Evolutionary conservation across 2,888 invertebrate genomes (phyloP).

Genomic region (Meteorus colon): DNA sequence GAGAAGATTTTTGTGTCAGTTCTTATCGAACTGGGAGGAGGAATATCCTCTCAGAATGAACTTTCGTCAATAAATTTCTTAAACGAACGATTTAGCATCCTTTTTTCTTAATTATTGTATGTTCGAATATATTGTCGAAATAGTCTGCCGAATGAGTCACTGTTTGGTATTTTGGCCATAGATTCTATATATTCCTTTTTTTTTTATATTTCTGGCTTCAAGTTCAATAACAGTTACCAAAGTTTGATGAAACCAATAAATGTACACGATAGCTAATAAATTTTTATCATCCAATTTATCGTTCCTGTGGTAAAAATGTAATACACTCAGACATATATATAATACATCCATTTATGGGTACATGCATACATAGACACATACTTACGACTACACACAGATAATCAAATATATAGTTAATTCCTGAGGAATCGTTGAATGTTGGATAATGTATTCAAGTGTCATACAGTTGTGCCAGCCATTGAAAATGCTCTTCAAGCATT

Average conservation of each 20-base stretch:
- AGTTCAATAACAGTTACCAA: slow-evolving; percentile 43
- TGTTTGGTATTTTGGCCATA: slow-evolving; percentile 25
- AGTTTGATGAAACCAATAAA: slow-evolving; percentile 42
- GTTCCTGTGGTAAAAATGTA: not conserved
- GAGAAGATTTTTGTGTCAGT: not conserved
- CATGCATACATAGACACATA: not conserved
- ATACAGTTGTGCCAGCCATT: slow-evolving; percentile 29
- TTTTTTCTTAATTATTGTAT: slow-evolving; percentile 20
- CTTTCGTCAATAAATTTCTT: slow-evolving; percentile 6
- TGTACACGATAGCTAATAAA: slow-evolving; percentile 6
- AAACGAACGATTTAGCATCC: slow-evolving; percentile 13
- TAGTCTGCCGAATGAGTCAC: not conserved
- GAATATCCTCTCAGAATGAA: not conserved
- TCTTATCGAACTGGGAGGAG: not conserved
- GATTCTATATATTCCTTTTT: not conserved
- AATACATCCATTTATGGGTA: not conserved
- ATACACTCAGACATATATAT: not conserved
- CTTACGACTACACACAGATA: not conserved
- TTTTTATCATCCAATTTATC: not conserved
- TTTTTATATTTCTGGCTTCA: slow-evolving; percentile 15
- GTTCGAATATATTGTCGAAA: not conserved
- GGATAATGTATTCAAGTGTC: slow-evolving; percentile 26
- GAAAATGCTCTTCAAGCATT: not conserved
- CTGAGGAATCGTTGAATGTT: slow-evolving; percentile 7
- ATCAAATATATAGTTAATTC: slow-evolving; percentile 6